Percentiles rank a stretch among this genome's conserved stretches.
Conservation (phyloP, 53 echinoderm and acorn worm genomes). For the Patiria pectinifera region DNA sequence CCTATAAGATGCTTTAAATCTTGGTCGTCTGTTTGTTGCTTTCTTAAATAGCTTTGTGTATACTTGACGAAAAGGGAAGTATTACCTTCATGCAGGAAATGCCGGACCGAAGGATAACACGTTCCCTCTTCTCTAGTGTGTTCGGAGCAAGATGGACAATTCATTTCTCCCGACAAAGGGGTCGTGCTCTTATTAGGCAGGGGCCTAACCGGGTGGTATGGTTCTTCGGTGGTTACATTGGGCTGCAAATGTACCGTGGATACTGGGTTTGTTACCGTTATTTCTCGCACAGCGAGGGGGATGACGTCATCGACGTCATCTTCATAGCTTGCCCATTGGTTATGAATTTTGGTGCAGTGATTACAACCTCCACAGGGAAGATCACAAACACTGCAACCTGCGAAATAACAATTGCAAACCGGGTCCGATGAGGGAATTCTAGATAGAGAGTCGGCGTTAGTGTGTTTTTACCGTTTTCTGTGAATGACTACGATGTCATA, state of each 20-base stretch:
- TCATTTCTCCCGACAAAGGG: neutral
- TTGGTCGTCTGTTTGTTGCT: neutral
- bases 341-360: constrained; percentile 18
- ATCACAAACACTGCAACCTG: constrained; percentile 11
- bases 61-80: neutral
- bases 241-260: neutral
- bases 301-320: constrained; percentile 34
- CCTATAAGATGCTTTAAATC: constrained; percentile 8
- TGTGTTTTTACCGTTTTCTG: constrained; percentile 57
- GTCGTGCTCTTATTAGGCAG: neutral
- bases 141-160: neutral
- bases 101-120: neutral
- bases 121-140: neutral
- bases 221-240: neutral
- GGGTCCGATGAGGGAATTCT: neutral
- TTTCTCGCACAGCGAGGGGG: neutral
- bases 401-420: constrained; percentile 37
- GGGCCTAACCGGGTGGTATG: neutral
- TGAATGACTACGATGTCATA: constrained; percentile 78
- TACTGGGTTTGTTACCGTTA: neutral
- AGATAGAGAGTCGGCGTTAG: constrained; percentile 59
- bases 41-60: neutral
- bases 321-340: constrained; percentile 26
- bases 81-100: neutral
- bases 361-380: constrained; percentile 71